A percentile compares a stretch with the other conserved stretches of the same genome.
These are phyloP conservation scores for Palythoa grandis DNA, from an alignment of 92 coral and sea anemone genomes.

Conservation along the genomic window DNA sequence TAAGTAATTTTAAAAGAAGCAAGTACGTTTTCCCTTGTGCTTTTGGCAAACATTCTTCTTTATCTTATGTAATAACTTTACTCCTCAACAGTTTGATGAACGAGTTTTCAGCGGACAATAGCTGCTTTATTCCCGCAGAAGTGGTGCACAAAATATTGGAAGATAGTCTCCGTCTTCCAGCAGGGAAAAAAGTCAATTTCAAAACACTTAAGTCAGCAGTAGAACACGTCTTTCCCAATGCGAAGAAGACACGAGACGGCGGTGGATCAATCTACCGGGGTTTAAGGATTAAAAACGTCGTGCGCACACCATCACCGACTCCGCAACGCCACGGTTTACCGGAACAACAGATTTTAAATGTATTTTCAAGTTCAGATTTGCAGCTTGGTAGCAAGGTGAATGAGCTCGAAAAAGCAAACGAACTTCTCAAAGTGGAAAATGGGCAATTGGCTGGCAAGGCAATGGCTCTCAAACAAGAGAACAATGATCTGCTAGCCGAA, in stretches of 20 bases:
- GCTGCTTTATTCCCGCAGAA: neutral
- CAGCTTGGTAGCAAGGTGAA: neutral
- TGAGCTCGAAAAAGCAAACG: neutral
- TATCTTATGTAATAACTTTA: neutral
- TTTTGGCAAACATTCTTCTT: neutral
- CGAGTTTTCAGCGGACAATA: neutral
- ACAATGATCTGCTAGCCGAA: neutral
- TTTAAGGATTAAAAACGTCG: neutral
- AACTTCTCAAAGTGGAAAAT: neutral
- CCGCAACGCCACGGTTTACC: neutral
- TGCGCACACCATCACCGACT: neutral
- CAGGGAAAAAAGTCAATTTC: neutral
- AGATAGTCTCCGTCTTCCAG: neutral
- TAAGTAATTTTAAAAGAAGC: neutral
- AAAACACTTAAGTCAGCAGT: neutral
- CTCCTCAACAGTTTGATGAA: conserved; percentile 4
- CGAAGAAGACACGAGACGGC: neutral
- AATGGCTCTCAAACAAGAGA: neutral
- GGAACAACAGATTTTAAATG: neutral
- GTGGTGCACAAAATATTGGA: neutral
- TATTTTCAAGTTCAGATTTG: neutral
- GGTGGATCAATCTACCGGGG: neutral
- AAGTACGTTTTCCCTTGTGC: neutral
- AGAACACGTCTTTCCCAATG: neutral
- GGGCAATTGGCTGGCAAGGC: neutral